phyloP scores from a whole-genome alignment of 92 coral and sea anemone genomes.

The Siderastrea radians region DNA sequence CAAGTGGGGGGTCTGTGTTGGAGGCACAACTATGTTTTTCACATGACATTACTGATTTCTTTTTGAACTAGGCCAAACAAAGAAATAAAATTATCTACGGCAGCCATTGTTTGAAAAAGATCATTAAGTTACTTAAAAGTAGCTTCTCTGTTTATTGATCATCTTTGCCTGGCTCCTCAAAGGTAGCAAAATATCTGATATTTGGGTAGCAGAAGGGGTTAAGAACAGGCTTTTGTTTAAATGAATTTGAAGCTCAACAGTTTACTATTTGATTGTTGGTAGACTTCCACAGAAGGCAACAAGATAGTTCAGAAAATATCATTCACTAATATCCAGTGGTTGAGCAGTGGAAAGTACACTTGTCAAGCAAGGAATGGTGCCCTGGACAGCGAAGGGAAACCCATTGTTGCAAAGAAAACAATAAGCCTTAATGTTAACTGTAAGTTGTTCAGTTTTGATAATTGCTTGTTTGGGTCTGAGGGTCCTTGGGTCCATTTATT shows the following conservation, averaged over 20 bases:
- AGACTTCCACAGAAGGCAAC: background rate
- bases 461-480: background rate
- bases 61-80: too few species aligned
- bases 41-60: too few species aligned
- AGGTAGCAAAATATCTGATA: too few species aligned
- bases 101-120: background rate
- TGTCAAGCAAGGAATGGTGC: slow-evolving; percentile 81
- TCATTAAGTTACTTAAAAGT: background rate
- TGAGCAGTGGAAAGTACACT: slow-evolving; percentile 60
- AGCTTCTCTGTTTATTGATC: too few species aligned
- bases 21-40: too few species aligned
- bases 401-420: slow-evolving; percentile 27
- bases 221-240: too few species aligned
- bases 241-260: background rate
- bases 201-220: too few species aligned
- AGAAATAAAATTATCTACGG: too few species aligned
- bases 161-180: too few species aligned
- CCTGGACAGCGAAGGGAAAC: slow-evolving; percentile 31
- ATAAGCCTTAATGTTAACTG: slow-evolving; percentile 65
- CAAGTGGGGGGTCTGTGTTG: too few species aligned
- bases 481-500: too few species aligned
- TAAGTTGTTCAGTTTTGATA: slow-evolving; percentile 43
- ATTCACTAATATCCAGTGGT: background rate
- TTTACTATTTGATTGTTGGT: background rate
- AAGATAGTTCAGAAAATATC: slow-evolving; percentile 1